A percentile compares a stretch with the other conserved stretches of the same genome.
Conservation (phyloP, 2,797 vertebrate species). For the Syngnathus rostellatus region DNA sequence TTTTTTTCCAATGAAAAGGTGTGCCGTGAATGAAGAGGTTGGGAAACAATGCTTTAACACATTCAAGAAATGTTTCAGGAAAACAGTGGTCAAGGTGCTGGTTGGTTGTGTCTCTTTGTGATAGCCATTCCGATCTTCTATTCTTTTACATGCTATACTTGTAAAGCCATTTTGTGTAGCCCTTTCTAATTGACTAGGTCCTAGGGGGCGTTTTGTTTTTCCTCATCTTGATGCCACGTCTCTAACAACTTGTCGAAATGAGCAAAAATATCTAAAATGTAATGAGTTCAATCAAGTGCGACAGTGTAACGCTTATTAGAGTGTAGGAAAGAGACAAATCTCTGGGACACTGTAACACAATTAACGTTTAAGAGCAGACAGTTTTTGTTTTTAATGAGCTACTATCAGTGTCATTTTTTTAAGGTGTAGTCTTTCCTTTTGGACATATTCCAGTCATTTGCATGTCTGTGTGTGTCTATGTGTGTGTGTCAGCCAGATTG, state of each 20-base stretch:
- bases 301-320: constrained; percentile 8
- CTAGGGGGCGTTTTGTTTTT: neutral
- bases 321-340: constrained; percentile 36
- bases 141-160: too few relatives aligned
- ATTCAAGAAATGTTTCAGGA: neutral
- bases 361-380: constrained; percentile 64
- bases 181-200: too few relatives aligned
- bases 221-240: neutral
- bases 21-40: too few relatives aligned
- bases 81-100: neutral
- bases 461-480: constrained; percentile 23
- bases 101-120: neutral
- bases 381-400: constrained; percentile 70
- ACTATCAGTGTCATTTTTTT: constrained; percentile 56
- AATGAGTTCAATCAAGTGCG: neutral
- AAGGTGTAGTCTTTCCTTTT: constrained; percentile 66
- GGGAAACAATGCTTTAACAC: too few relatives aligned
- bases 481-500: constrained; percentile 17
- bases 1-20: too few relatives aligned
- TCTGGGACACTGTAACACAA: constrained; percentile 52
- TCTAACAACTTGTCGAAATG: neutral
- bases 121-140: too few relatives aligned
- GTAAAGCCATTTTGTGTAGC: too few relatives aligned
- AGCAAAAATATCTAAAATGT: neutral
- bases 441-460: constrained; percentile 59